Conservation (phyloP, 2,113 vertebrate genomes). For the Hypanus sabinus region DNA sequence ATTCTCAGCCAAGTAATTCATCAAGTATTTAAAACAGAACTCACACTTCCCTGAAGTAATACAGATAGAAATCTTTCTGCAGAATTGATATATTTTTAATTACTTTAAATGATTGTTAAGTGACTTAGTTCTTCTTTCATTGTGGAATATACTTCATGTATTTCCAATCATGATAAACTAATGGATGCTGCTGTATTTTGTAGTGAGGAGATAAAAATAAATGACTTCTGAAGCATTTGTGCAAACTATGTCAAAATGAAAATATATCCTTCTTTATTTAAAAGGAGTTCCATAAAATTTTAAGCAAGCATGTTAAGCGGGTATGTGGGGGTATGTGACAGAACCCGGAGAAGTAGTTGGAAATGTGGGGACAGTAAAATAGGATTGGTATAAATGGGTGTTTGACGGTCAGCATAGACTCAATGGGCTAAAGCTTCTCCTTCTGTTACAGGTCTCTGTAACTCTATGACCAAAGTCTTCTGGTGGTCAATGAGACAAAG, state of each 20-base stretch:
- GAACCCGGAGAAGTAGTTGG: too few relatives aligned
- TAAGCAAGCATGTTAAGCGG: too few relatives aligned
- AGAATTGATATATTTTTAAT: constrained; percentile 2
- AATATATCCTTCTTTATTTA: too few relatives aligned
- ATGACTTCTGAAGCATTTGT: background rate
- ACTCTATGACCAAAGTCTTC: too few relatives aligned
- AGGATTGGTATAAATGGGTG: too few relatives aligned
- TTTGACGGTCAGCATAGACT: too few relatives aligned
- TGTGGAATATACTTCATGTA: background rate
- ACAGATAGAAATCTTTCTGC: background rate
- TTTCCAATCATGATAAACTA: background rate
- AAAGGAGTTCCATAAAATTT: too few relatives aligned
- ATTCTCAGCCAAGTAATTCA: background rate
- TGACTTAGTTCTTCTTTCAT: background rate
- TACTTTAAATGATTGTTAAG: constrained; percentile 11
- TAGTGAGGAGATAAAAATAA: background rate
- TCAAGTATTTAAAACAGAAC: background rate
- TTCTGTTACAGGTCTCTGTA: too few relatives aligned
- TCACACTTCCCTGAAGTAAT: background rate
- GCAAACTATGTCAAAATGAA: background rate
- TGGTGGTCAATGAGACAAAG: too few relatives aligned
- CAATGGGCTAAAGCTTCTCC: too few relatives aligned
- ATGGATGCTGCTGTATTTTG: background rate
- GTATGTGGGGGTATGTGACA: too few relatives aligned
- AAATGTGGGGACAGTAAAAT: too few relatives aligned